These are phyloP conservation scores for Sander lucioperca DNA, from an alignment of 2,113 vertebrate genomes.

Conservation along the genomic window DNA sequence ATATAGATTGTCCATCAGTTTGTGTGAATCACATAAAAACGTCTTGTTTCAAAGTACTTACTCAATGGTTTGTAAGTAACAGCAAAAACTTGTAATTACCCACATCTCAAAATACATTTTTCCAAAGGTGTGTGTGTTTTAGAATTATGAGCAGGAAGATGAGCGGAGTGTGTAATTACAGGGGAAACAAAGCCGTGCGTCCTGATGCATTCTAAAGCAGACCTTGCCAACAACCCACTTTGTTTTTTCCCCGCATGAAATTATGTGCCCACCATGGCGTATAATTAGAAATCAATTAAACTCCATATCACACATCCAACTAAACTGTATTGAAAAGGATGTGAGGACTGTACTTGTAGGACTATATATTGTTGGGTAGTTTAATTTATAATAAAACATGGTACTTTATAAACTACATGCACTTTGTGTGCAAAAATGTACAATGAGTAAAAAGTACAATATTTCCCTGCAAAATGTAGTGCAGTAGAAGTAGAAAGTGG, in stretches of 20 bases:
- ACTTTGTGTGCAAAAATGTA: no score
- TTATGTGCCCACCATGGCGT: conserved; percentile 47
- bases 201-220: conserved; percentile 58
- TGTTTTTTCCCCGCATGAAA: conserved; percentile 61
- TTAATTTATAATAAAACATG: no score
- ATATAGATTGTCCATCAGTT: not conserved
- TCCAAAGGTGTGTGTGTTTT: conserved; percentile 50
- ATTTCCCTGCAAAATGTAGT: no score
- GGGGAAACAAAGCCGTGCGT: conserved; percentile 58
- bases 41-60: conserved; percentile 30
- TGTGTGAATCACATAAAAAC: not conserved
- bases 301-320: conserved; percentile 58
- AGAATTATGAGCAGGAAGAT: conserved; percentile 32
- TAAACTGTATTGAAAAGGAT: conserved; percentile 11
- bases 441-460: no score
- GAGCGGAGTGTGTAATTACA: conserved; percentile 68
- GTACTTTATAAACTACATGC: no score
- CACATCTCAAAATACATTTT: conserved; percentile 38
- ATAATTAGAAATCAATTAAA: conserved; percentile 76
- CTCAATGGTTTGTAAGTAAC: conserved; percentile 32
- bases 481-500: no score
- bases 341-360: not conserved
- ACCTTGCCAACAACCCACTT: conserved; percentile 59
- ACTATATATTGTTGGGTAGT: no score
- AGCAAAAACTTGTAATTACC: conserved; percentile 47